These are phyloP conservation scores for Peromyscus maniculatus DNA, from an alignment of 2,113 vertebrate genomes.

Conservation along the genomic window DNA sequence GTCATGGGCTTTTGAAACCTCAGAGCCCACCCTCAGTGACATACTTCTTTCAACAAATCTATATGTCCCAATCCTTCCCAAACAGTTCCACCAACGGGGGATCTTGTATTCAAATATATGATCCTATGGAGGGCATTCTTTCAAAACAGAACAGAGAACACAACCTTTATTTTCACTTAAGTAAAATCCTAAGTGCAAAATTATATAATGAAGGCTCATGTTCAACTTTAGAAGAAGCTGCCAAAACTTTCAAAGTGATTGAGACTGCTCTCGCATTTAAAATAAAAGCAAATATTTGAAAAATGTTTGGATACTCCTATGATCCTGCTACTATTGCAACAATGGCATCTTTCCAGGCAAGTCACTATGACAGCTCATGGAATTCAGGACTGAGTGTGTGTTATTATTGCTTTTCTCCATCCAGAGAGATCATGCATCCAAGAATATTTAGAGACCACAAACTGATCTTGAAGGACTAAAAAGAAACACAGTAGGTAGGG, in stretches of 20 bases:
- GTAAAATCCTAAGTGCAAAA: neutral
- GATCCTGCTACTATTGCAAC: neutral
- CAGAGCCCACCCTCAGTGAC: neutral
- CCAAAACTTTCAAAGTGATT: constrained; percentile 32
- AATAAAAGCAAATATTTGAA: neutral
- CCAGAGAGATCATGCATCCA: neutral
- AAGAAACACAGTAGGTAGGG: no score
- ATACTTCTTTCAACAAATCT: neutral
- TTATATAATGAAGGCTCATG: neutral
- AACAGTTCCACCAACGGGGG: no score
- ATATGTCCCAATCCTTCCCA: neutral
- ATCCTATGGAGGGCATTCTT: neutral
- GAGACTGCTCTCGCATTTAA: neutral
- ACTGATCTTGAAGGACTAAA: no score
- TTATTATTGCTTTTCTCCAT: neutral
- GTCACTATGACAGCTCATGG: neutral
- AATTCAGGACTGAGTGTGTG: neutral
- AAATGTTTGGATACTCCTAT: neutral
- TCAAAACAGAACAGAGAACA: neutral
- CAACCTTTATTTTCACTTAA: constrained; percentile 22
- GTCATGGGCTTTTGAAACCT: neutral
- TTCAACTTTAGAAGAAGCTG: constrained; percentile 21
- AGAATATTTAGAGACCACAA: neutral
- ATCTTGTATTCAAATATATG: neutral
- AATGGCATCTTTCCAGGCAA: neutral